These are phyloP conservation scores for Tribolium madens DNA, from an alignment of 1,140 invertebrate species.

Conservation along the genomic window DNA sequence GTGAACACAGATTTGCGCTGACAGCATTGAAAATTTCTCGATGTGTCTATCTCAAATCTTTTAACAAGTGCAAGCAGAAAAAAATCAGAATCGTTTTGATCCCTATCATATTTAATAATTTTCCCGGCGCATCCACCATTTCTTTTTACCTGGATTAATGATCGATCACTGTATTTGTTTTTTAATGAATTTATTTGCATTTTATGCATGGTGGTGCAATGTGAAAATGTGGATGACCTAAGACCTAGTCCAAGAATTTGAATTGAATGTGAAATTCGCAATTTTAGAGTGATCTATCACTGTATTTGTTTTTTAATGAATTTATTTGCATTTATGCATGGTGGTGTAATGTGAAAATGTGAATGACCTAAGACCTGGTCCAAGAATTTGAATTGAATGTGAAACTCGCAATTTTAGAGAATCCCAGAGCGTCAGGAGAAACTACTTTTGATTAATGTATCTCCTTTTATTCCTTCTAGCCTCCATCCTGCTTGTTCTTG, in stretches of 20 bases:
- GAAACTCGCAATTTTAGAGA: conserved; percentile 37
- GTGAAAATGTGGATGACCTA: conserved; percentile 37
- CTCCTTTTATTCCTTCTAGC: conserved; percentile 38
- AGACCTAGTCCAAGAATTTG: conserved; percentile 42
- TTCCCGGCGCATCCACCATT: conserved; percentile 22
- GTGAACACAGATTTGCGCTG: conserved; percentile 41
- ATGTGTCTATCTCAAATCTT: conserved; percentile 33
- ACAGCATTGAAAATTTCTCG: conserved; percentile 41
- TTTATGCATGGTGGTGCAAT: conserved; percentile 1
- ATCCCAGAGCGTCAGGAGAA: conserved; percentile 38
- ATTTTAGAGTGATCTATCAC: conserved; percentile 40
- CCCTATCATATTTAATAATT: conserved; percentile 21
- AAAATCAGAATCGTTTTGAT: background rate
- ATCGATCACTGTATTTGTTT: conserved; percentile 10
- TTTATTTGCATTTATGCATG: conserved; percentile 22
- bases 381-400: conserved; percentile 44
- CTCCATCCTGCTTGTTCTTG: conserved; percentile 37
- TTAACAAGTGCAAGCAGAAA: conserved; percentile 25
- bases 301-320: conserved; percentile 12
- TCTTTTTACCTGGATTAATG: background rate
- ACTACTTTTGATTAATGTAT: conserved; percentile 47
- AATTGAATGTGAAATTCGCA: conserved; percentile 37
- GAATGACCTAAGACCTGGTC: conserved; percentile 28
- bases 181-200: conserved; percentile 30
- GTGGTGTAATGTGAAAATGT: conserved; percentile 31